Evolutionary conservation across 2,113 vertebrate species (phyloP).

Genomic region (Gambusia affinis): DNA sequence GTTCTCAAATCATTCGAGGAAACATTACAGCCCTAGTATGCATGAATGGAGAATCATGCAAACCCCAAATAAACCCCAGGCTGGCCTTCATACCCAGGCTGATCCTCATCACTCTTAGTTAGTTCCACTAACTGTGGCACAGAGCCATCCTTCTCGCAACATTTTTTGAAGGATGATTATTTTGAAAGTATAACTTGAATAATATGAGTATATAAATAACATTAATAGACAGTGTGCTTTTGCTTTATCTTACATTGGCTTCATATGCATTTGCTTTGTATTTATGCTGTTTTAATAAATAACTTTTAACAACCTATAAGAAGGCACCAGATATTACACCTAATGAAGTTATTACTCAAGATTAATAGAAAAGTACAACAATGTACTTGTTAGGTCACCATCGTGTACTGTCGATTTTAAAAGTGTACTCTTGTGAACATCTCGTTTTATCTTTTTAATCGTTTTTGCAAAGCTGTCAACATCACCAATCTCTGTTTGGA

Average conservation of each 20-base stretch:
- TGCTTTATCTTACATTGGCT: neutral
- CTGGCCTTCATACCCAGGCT: too few relatives aligned
- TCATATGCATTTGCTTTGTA: neutral
- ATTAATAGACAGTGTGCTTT: neutral
- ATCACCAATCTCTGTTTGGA: neutral
- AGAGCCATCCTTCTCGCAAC: neutral
- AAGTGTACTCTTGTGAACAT: neutral
- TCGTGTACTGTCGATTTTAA: slow-evolving; percentile 2
- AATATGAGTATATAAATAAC: neutral
- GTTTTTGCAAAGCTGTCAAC: neutral
- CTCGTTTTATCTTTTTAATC: neutral
- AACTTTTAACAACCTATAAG: slow-evolving; percentile 6
- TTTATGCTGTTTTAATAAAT: neutral
- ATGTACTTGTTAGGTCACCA: neutral
- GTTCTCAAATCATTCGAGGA: too few relatives aligned
- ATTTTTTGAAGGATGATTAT: neutral
- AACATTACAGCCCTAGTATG: too few relatives aligned
- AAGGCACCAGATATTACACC: neutral
- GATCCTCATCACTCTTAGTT: too few relatives aligned
- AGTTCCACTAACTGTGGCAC: neutral
- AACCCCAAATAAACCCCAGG: too few relatives aligned
- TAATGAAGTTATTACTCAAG: neutral
- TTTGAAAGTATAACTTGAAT: too few relatives aligned
- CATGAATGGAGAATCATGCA: too few relatives aligned
- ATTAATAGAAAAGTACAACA: neutral